phyloP scores from a whole-genome alignment of 2,113 vertebrate species.

The Felis catus region DNA sequence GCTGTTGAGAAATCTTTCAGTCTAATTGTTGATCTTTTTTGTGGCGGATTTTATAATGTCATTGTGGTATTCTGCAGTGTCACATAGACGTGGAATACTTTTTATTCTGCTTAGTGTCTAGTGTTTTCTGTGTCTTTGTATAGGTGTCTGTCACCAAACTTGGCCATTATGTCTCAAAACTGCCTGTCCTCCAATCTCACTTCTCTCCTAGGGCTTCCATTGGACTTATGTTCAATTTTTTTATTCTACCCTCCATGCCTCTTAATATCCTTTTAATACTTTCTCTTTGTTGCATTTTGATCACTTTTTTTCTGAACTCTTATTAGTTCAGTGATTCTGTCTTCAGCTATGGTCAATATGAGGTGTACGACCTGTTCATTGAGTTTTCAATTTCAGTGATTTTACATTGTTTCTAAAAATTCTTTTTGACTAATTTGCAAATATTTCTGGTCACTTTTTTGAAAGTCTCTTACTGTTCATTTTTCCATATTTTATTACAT shows the following conservation, averaged over 20 bases:
- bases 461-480: neutral
- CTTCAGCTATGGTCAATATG: neutral
- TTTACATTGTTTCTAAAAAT: neutral
- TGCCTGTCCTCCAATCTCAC: neutral
- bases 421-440: neutral
- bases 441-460: neutral
- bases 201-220: neutral
- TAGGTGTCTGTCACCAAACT: neutral
- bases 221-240: neutral
- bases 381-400: neutral
- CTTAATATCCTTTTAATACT: neutral
- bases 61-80: neutral
- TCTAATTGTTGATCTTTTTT: neutral
- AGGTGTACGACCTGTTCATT: neutral
- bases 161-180: neutral
- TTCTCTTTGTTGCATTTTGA: neutral
- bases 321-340: neutral
- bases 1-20: neutral
- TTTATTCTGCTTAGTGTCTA: neutral
- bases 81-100: neutral
- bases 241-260: neutral
- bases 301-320: neutral
- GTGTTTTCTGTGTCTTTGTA: neutral
- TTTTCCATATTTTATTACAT: neutral
- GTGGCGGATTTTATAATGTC: neutral